A percentile compares a stretch with the other conserved stretches of the same genome.
These are phyloP conservation scores for Hesperia comma DNA, from an alignment of 2,888 invertebrate species.

Conservation along the genomic window DNA sequence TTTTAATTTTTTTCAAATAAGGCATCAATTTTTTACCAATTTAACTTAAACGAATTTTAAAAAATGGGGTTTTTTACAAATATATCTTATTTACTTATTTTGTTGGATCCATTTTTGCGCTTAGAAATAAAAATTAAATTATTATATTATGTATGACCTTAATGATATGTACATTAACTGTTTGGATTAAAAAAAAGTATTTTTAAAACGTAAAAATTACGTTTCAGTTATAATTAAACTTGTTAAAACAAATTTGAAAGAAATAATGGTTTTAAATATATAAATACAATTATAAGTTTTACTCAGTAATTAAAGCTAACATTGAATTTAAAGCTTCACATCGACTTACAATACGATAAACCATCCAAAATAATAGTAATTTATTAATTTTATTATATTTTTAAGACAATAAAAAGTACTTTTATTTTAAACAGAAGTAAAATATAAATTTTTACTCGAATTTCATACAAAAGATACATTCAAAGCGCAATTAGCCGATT, in stretches of 20 bases:
- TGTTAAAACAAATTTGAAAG: constrained; percentile 32
- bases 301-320: constrained; percentile 81
- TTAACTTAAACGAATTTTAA: not conserved
- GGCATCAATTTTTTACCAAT: not conserved
- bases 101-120: constrained; percentile 17
- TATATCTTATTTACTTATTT: constrained; percentile 1
- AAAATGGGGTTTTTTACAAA: not conserved
- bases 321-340: constrained; percentile 82
- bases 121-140: constrained; percentile 34
- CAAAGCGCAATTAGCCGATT: not conserved
- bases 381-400: constrained; percentile 10
- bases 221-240: not conserved
- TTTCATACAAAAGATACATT: not conserved
- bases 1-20: not conserved
- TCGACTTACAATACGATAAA: constrained; percentile 63
- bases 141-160: constrained; percentile 10
- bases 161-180: constrained; percentile 47
- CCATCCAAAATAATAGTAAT: constrained; percentile 42
- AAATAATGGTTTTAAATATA: constrained; percentile 53
- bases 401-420: constrained; percentile 37
- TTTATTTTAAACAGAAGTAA: constrained; percentile 23
- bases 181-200: constrained; percentile 38
- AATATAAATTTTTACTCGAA: not conserved
- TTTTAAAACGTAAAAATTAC: not conserved
- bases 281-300: constrained; percentile 57